Evolutionary conservation across 2,113 vertebrate genomes (phyloP), one percentile per base, ranked within the genome.

Genomic region (Melozone crissalis): DNA sequence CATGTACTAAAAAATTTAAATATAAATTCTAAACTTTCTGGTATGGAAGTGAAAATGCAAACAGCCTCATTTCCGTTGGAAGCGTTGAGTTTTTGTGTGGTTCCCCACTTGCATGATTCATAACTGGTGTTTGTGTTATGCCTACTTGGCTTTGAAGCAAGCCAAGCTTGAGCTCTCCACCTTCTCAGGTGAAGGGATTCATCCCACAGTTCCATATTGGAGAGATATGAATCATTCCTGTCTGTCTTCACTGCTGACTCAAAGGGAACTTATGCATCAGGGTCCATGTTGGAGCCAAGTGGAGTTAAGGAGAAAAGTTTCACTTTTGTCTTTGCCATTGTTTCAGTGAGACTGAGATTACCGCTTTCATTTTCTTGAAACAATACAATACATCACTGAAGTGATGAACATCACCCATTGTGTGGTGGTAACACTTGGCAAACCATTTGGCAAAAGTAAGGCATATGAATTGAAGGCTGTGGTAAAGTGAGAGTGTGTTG

Each of bases 141-240:
- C 73, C 54, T 49, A 39, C 49, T 94, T 87, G 75, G 66, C 62
- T 90, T 61, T 87, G 49, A 90, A 94, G 74, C 13, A 13, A 90
- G 72, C 57, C 72, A 90, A 71, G 10, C 31, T 84, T 43, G 35
- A 71, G 88, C 39, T 79, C 41, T 28, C 75, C 92, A 94, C 82
- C 82, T 93, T 95, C 87, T 90, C 78, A 96, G 96, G 92, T 96
- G 92, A 93, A 94, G 28, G 31, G 41, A 90, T 91, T 68, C 63
- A 35, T 96, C 90, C 84, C 84, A 91, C 87, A 66, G 74, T 24
- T 85, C 85, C 82, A 49, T 91, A 87, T 21, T 79, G 82, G 85
- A 87, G n/a, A n/a, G n/a, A 69, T n/a, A 76, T 94, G 96, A 96
- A 90, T 96, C 96, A 95, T 73, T 80, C 54, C 41, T 68, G 57